Evolutionary conservation across 35 echinoderm and acorn worm genomes (phyloP), one percentile per base, ranked within the genome.

Genomic region (Strongylocentrotus purpuratus): DNA sequence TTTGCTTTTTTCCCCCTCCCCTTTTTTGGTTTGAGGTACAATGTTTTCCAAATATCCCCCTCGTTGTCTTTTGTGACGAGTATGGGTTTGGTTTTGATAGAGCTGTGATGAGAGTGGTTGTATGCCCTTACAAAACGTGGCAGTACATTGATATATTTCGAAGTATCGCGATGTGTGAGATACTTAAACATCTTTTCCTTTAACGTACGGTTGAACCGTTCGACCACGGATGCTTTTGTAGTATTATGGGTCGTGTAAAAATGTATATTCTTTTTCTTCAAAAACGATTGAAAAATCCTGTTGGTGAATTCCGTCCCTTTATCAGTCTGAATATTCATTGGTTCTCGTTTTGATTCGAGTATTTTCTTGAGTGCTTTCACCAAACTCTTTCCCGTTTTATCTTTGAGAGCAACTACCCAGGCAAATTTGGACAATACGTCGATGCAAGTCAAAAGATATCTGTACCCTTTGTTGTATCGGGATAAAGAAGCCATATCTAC

Each of bases 41-140:
- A 58, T 2, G 88, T 95, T 61, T 96, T 46, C 95, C 85, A 96
- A 20, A 95, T 94, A 8, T 7, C 94, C 3, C 86, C 59, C 85
- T 98, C 94, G 85, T 96, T 96, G n/a, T 96, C 86, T 86, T 95
- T 95, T 33, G 94, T 96, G n/a, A 98, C 97, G 31, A 88, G 45
- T 10, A 94, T 71, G 7, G 97, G 95, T 47, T 61, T 61, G 59
- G 88, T 96, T 94, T 95, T 92, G 35, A 98, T 96, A 31, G 90
- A 94, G 61, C 96, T 85, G 61, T 96, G 95, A 48, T 94, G 90
- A 47, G 90, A 88, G n/a, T 91, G n/a, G 91, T 98, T 96, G 86
- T 97, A 97, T 88, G 85, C 90, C 13, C 50, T 25, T 33, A 98
- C 33, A 13, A 98, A 45, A 86, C 95, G 90, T 5, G 90, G 86